Evolutionary conservation across 2,797 vertebrate genomes (phyloP).

Genomic region (Poeciliopsis paucimaculata): DNA sequence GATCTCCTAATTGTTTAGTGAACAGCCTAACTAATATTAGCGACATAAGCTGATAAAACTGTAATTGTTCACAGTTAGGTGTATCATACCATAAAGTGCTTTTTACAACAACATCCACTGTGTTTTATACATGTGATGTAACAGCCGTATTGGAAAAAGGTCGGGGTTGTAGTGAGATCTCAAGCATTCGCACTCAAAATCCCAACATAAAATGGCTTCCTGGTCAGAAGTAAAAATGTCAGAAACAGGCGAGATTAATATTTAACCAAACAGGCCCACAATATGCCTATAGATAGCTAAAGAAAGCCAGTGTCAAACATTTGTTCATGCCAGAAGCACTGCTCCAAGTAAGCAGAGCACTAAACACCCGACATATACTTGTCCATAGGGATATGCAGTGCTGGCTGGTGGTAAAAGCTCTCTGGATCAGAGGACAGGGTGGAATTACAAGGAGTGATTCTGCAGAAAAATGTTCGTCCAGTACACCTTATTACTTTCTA

Average conservation of each 20-base stretch:
- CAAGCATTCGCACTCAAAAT: neutral
- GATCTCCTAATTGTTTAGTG: neutral
- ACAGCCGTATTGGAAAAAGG: neutral
- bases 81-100: neutral
- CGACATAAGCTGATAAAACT: neutral
- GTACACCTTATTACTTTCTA: neutral
- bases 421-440: neutral
- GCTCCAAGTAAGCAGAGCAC: neutral
- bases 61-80: neutral
- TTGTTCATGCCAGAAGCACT: neutral
- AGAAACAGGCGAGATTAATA: neutral
- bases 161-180: neutral
- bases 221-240: neutral
- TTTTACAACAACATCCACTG: neutral
- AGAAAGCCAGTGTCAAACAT: neutral
- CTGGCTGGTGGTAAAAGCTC: slow-evolving; percentile 35
- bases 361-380: slow-evolving; percentile 30
- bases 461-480: neutral
- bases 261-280: neutral
- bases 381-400: slow-evolving; percentile 36
- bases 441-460: neutral
- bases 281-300: neutral
- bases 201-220: neutral
- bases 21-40: neutral
- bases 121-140: neutral